phyloP scores from a whole-genome alignment of 2,888 invertebrate species.

The Drosophila lutescens region DNA sequence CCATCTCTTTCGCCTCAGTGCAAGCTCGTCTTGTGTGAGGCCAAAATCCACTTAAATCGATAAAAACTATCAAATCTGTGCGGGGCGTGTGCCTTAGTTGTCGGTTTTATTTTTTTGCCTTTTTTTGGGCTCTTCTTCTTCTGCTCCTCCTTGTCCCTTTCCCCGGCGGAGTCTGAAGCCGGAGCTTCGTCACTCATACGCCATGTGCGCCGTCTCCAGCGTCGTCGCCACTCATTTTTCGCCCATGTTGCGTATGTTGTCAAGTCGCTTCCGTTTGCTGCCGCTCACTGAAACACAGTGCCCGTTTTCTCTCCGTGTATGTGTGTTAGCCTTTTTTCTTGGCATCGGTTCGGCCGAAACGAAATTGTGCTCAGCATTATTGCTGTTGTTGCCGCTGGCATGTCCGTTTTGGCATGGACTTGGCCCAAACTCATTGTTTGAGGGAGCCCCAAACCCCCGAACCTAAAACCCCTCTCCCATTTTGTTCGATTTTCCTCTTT shows the following conservation, averaged over 20 bases:
- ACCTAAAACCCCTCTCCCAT: not conserved
- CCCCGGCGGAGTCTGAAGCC: constrained; percentile 26
- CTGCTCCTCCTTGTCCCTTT: not conserved
- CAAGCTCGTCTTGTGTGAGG: constrained; percentile 46
- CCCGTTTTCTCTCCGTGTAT: constrained; percentile 61
- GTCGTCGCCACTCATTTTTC: constrained; percentile 73
- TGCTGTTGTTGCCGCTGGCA: constrained; percentile 62
- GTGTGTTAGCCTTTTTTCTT: constrained; percentile 40
- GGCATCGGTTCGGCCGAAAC: constrained; percentile 42
- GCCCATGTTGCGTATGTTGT: constrained; percentile 79
- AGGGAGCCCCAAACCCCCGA: constrained; percentile 6
- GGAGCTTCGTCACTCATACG: constrained; percentile 70
- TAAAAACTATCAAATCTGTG: constrained; percentile 79
- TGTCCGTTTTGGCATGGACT: constrained; percentile 78
- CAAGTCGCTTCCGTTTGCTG: constrained; percentile 76
- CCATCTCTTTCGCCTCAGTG: constrained; percentile 14
- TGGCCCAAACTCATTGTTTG: constrained; percentile 59
- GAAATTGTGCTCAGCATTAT: constrained; percentile 35
- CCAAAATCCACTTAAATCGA: constrained; percentile 78
- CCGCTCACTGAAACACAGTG: constrained; percentile 42
- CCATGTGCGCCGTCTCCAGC: constrained; percentile 63
- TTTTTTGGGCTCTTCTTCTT: not conserved
- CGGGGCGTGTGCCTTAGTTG: constrained; percentile 62
- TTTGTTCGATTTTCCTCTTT: constrained; percentile 4
- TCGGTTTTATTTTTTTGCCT: constrained; percentile 14